A percentile compares a stretch with the other conserved stretches of the same genome.
Conservation (phyloP, 1,140 invertebrate genomes). For the Drosophila mojavensis region DNA sequence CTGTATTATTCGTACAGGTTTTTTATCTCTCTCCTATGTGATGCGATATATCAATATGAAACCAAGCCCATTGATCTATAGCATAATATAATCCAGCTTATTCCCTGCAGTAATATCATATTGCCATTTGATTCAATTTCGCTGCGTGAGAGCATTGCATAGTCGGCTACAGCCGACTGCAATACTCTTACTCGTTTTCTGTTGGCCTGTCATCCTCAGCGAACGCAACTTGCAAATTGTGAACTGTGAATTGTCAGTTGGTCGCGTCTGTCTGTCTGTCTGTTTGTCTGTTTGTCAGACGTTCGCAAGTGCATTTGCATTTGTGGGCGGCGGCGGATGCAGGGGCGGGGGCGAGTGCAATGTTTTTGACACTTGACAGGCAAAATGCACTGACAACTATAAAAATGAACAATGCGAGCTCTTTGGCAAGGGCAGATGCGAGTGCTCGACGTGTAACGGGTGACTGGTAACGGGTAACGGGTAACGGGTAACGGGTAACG, state of each 20-base stretch:
- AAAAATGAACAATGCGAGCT: conserved; percentile 55
- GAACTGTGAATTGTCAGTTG: conserved; percentile 8
- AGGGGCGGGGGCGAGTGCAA: conserved; percentile 33
- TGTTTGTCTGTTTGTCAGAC: background rate
- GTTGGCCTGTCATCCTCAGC: conserved; percentile 70
- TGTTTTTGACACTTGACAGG: conserved; percentile 79
- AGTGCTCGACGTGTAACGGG: conserved; percentile 2
- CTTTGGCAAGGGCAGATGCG: conserved; percentile 10
- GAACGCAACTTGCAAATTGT: conserved; percentile 49
- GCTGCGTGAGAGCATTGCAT: too few relatives aligned
- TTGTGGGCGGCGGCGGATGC: conserved; percentile 37
- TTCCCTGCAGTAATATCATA: too few relatives aligned
- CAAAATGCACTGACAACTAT: conserved; percentile 71
- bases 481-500: background rate
- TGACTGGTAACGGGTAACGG: background rate
- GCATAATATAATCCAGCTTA: too few relatives aligned
- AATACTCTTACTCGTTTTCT: conserved; percentile 26
- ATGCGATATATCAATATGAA: too few relatives aligned
- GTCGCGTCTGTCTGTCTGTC: conserved; percentile 1
- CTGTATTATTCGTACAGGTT: too few relatives aligned
- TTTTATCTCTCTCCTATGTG: too few relatives aligned
- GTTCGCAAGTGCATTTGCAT: conserved; percentile 75
- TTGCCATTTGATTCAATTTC: too few relatives aligned
- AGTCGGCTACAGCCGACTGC: too few relatives aligned
- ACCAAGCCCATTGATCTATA: too few relatives aligned